These are phyloP conservation scores for Saccopteryx bilineata DNA, from an alignment of 2,113 vertebrate genomes.

Conservation along the genomic window DNA sequence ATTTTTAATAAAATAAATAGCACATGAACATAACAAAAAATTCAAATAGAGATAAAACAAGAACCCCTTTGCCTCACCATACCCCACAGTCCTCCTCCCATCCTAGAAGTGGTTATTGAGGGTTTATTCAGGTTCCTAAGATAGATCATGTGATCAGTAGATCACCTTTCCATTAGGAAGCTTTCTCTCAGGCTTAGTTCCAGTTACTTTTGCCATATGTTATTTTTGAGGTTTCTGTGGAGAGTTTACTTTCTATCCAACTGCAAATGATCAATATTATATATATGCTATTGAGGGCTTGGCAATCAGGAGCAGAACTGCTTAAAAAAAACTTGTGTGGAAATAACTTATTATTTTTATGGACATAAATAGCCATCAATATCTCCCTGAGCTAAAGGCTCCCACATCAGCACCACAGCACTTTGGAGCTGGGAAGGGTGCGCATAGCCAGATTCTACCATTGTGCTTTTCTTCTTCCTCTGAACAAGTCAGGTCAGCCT, in stretches of 20 bases:
- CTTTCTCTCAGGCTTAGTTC: background rate
- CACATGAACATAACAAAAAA: background rate
- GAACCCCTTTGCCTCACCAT: background rate
- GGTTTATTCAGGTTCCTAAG: background rate
- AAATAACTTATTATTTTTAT: background rate
- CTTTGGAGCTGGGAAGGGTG: background rate
- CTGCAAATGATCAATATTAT: background rate
- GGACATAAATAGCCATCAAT: background rate
- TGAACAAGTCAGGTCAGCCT: background rate
- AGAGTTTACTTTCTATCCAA: background rate
- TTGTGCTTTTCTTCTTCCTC: background rate
- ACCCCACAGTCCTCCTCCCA: background rate
- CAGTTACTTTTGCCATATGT: background rate
- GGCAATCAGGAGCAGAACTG: background rate
- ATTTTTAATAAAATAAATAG: background rate
- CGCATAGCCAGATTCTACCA: background rate
- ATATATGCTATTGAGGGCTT: background rate
- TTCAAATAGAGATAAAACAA: background rate
- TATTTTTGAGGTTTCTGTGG: slow-evolving; percentile 14
- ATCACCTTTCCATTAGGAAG: background rate
- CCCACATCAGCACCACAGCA: background rate
- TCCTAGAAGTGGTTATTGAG: background rate
- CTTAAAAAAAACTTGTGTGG: background rate
- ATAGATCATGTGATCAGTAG: background rate
- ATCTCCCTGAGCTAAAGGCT: background rate